Base-by-base conservation (phyloP, 1,140 invertebrate genomes). In the Melanaphis sacchari region DNA sequence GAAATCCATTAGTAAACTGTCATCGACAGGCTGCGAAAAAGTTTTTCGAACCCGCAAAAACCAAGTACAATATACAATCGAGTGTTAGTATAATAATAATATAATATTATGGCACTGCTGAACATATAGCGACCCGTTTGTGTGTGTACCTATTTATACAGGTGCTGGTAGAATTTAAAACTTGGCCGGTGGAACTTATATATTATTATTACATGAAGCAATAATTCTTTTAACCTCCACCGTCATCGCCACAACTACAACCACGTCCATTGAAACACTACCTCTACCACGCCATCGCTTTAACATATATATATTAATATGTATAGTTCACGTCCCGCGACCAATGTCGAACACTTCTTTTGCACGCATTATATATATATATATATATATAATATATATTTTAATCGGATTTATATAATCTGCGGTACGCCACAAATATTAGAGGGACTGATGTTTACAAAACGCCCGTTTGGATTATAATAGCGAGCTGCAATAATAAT, bases 1-100 rank as follows among this genome's bases (percentile, higher is more conserved):
- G 89, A 90, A 90, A 90, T 90, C 89, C 89, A 90, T 90, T 90
- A 90, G 52, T 90, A 41, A 90, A 59, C 89, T 90, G 89, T 90
- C 89, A 90, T 90, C 89, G 89, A 31, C 89, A 90, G 89, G 54
- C 89, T 54, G n/a, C 54, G 26, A 66, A 66, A 90, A 90, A 90
- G 54, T 90, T 90, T 90, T 43, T 22, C 41, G 24, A 59, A 90
- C 89, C 40, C 52, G 40, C 89, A 59, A 90, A 90, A 88, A 52
- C 87, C 87, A 18, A 59, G 26, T 26, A 90, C 40, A 90, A 59
- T 59, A 59, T 59, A 90, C 36, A 66, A 41, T 90, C 87, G 52
- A 90, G 52, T 90, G 36, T 36, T 36, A 22, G n/a, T 38, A n/a
- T 66, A 66, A 66, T 66, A 66, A 59, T 31, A 31, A 59, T 66